Percentiles rank a stretch among this genome's conserved stretches.
These are phyloP conservation scores for Lonchura striata DNA, from an alignment of 2,113 vertebrate genomes.

Conservation along the genomic window DNA sequence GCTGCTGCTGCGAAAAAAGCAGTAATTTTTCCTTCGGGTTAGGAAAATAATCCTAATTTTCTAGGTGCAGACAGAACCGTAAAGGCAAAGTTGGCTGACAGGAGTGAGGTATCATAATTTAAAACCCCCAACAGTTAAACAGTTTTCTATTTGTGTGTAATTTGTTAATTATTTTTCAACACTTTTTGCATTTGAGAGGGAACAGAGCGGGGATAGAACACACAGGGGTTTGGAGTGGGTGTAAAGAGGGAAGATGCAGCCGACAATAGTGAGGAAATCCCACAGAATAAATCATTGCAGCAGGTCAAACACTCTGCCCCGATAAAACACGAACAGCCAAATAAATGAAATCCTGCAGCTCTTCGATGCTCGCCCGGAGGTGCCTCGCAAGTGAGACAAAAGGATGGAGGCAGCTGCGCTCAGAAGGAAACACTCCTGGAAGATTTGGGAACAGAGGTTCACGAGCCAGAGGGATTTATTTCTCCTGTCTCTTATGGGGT, in stretches of 20 bases:
- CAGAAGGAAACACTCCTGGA: background rate
- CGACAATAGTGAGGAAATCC: background rate
- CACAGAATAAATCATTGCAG: background rate
- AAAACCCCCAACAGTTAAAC: background rate
- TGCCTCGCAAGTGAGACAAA: background rate
- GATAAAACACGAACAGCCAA: background rate
- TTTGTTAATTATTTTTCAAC: no score
- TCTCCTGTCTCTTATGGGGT: background rate
- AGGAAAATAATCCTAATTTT: background rate
- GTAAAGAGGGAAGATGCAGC: background rate
- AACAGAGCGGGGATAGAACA: background rate
- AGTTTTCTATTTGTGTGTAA: background rate
- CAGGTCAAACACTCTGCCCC: background rate
- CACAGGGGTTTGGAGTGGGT: background rate
- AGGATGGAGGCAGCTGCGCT: background rate
- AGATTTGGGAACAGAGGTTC: background rate
- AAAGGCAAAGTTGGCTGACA: background rate
- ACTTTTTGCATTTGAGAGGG: background rate
- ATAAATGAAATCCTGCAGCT: background rate
- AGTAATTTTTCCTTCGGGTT: background rate
- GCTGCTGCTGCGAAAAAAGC: background rate
- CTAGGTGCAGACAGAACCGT: background rate
- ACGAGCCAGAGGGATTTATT: no score
- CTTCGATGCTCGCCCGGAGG: background rate
- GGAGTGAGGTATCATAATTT: background rate